Conservation (phyloP, 2,888 invertebrate species). For the Eupeodes luniger region DNA sequence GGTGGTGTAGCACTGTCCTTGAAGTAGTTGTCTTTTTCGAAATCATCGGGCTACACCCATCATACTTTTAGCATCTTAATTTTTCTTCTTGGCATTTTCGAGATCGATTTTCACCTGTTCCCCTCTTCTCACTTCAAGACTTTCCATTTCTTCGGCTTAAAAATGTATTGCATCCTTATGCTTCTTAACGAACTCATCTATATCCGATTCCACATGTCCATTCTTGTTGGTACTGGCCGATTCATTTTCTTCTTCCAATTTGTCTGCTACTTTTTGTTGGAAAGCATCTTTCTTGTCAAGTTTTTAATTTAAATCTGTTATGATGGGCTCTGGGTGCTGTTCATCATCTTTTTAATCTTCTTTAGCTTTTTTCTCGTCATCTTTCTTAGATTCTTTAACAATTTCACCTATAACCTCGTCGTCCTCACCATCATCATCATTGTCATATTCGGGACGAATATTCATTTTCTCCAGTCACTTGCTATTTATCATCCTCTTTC, state of each 20-base stretch:
- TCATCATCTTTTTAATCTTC: constrained; percentile 34
- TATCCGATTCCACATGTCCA: constrained; percentile 77
- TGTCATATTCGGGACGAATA: constrained; percentile 26
- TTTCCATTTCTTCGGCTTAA: constrained; percentile 93
- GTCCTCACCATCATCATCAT: constrained; percentile 54
- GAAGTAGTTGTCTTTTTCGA: constrained; percentile 90
- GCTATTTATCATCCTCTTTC: constrained; percentile 25
- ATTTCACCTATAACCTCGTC: constrained; percentile 51
- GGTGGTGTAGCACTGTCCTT: constrained; percentile 88
- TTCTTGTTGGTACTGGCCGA: constrained; percentile 75
- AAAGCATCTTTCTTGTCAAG: constrained; percentile 80
- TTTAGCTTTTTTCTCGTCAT: constrained; percentile 4
- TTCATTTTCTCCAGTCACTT: constrained; percentile 22
- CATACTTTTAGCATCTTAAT: constrained; percentile 76
- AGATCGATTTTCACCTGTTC: constrained; percentile 88
- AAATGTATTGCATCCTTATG: constrained; percentile 93
- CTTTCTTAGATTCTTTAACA: constrained; percentile 4
- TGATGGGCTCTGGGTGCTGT: constrained; percentile 66
- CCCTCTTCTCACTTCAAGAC: constrained; percentile 86
- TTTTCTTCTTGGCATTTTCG: constrained; percentile 85
- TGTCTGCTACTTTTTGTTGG: constrained; percentile 70
- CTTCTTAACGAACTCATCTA: constrained; percentile 85
- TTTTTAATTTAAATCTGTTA: constrained; percentile 81
- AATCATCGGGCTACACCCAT: constrained; percentile 87
- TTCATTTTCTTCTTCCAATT: constrained; percentile 68